Evolutionary conservation across 2,113 vertebrate species (phyloP).

Genomic region (Steatornis caripensis): DNA sequence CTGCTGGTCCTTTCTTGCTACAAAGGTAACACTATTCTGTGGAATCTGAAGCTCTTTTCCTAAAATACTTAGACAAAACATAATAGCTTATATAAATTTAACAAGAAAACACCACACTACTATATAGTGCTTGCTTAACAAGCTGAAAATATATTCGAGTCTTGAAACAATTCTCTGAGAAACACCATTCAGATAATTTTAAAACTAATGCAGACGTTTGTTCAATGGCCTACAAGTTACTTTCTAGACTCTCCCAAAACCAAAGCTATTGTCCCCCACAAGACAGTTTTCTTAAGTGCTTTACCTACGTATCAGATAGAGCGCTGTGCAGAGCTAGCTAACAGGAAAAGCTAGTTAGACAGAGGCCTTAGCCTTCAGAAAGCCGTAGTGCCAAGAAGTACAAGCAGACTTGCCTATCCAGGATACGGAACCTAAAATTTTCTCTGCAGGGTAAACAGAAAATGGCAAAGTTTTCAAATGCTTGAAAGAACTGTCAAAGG

Average conservation of each 20-base stretch:
- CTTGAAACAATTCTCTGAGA: not conserved
- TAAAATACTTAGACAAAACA: not conserved
- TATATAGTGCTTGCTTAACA: not conserved
- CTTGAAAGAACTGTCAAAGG: not conserved
- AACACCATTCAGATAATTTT: not conserved
- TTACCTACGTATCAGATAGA: not conserved
- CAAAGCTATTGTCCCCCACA: not conserved
- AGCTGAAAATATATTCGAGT: not conserved
- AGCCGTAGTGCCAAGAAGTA: not conserved
- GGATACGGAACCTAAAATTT: not conserved
- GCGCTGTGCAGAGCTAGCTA: not conserved
- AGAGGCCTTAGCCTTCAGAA: not conserved
- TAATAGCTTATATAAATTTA: not conserved
- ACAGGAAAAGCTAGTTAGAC: fast-evolving
- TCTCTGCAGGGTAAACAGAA: not conserved
- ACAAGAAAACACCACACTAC: not conserved
- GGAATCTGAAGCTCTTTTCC: not conserved
- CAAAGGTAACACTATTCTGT: not conserved
- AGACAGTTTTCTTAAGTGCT: not conserved
- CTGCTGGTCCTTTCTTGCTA: not conserved
- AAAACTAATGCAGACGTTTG: not conserved
- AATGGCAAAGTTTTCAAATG: not conserved
- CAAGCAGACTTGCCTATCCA: not conserved
- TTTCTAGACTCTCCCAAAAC: not conserved
- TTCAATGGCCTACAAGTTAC: not conserved